phyloP scores from a whole-genome alignment of 1,140 invertebrate species.

The Temnothorax longispinosus region DNA sequence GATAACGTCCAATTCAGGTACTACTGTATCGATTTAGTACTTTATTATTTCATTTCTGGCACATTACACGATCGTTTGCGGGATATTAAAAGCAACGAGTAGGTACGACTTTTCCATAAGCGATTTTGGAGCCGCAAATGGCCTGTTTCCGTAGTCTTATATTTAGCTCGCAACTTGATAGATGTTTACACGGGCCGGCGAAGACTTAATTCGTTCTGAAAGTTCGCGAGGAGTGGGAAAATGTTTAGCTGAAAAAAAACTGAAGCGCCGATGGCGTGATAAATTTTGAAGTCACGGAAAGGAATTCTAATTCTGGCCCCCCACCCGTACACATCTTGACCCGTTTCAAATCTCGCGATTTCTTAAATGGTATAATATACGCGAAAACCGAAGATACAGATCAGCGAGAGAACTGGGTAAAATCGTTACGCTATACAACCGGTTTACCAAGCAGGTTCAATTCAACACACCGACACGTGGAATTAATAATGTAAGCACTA shows the following conservation, averaged over 20 bases:
- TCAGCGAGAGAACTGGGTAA: slow-evolving; percentile 39
- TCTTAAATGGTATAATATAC: background rate
- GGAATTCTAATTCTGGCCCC: slow-evolving; percentile 37
- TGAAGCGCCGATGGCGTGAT: slow-evolving; percentile 45
- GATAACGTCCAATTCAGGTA: background rate
- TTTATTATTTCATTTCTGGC: slow-evolving; percentile 15
- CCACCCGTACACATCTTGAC: slow-evolving; percentile 19
- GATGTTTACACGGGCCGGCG: slow-evolving; percentile 30
- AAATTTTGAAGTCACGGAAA: slow-evolving; percentile 52
- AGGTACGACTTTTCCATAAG: background rate
- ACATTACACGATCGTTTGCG: background rate
- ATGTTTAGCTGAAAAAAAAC: slow-evolving; percentile 31
- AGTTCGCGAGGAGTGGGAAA: background rate
- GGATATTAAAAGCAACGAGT: background rate
- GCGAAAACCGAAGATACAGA: slow-evolving; percentile 45
- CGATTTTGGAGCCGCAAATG: slow-evolving; percentile 20
- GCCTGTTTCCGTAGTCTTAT: slow-evolving; percentile 29
- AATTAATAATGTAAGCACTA: slow-evolving; percentile 69
- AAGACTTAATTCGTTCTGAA: slow-evolving; percentile 29
- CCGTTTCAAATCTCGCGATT: slow-evolving; percentile 5
- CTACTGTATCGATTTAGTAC: background rate
- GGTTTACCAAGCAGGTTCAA: slow-evolving; percentile 39
- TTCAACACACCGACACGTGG: slow-evolving; percentile 56
- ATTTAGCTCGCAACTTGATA: slow-evolving; percentile 37
- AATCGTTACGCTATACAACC: slow-evolving; percentile 51